Evolutionary conservation across 2,113 vertebrate species (phyloP), one percentile per base, ranked within the genome.

Genomic region (Lycaon pictus): DNA sequence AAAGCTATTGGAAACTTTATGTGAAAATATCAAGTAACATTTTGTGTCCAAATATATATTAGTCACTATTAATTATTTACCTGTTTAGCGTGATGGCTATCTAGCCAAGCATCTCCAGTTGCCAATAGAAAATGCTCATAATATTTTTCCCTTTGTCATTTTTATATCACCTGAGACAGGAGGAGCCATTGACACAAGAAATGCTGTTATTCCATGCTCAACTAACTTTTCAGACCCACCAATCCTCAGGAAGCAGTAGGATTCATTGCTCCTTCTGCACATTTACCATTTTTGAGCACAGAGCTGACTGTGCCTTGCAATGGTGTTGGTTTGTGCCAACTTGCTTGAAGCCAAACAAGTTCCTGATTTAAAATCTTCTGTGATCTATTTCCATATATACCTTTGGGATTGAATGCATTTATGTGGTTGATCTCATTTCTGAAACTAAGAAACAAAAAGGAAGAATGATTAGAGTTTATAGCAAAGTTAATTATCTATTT

Each of bases 401-500:
- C 37, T 12, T 85, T 83, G n/a, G 10, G 48, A 29, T n/a, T 67
- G 55, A 79, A 77, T 76, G 51, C 23, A 43, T 94, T 82, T 58
- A 69, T 67, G 7, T n/a, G 27, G 6, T 65, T 43, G 69, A 62
- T 90, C 4, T 97, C 63, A 51, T 60, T 84, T 92, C 35, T 84
- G 72, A 92, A 95, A 20, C 7, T 69, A 94, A 51, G 37, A 89
- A 81, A 90, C 48, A 60, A 93, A 76, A 76, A 76, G 13, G n/a
- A 58, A 60, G 20, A 90, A 90, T 76, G 74, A 91, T 83, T 32
- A 80, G 43, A 76, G 60, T 53, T 56, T 69, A 56, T 60, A 71
- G 27, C 56, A 48, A 60, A 60, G 32, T 51, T 53, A 87, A 25
- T 48, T 51, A 62, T 15, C 7, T 8, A 17, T 2, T 27, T 72